These are phyloP conservation scores for Somateria mollissima DNA, from an alignment of 2,797 vertebrate species.

Conservation along the genomic window DNA sequence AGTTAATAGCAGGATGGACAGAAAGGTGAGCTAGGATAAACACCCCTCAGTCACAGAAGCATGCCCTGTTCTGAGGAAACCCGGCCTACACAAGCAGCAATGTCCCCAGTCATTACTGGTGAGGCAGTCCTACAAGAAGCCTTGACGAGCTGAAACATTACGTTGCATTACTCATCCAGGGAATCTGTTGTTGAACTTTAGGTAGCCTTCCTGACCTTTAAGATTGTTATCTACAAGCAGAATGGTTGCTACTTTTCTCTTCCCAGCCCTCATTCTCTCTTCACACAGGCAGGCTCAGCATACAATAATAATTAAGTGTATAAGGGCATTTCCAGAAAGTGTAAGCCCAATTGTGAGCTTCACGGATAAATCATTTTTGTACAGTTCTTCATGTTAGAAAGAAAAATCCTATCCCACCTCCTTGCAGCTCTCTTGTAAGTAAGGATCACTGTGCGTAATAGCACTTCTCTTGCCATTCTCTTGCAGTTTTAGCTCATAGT, in stretches of 20 bases:
- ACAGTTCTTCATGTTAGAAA: not conserved
- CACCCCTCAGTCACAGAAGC: fast-evolving
- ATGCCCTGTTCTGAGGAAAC: not conserved
- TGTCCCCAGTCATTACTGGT: not conserved
- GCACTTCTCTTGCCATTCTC: not conserved
- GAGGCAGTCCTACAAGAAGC: fast-evolving
- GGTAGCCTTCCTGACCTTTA: not conserved
- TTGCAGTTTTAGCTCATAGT: not conserved
- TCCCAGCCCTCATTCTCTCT: not conserved
- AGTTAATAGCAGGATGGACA: not conserved
- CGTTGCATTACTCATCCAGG: not conserved
- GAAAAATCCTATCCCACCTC: not conserved
- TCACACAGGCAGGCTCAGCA: not conserved
- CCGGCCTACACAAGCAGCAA: not conserved
- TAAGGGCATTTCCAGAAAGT: not conserved
- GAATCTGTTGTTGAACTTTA: not conserved
- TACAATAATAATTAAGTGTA: not conserved
- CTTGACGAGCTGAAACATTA: not conserved
- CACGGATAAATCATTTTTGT: not conserved
- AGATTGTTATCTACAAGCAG: not conserved
- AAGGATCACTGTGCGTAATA: not conserved
- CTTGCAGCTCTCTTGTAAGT: not conserved
- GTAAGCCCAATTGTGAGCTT: not conserved
- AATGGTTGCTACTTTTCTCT: not conserved
- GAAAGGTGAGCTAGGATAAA: not conserved